Evolutionary conservation across 2,113 vertebrate species (phyloP).

Genomic region (Ariopsis seemanni): DNA sequence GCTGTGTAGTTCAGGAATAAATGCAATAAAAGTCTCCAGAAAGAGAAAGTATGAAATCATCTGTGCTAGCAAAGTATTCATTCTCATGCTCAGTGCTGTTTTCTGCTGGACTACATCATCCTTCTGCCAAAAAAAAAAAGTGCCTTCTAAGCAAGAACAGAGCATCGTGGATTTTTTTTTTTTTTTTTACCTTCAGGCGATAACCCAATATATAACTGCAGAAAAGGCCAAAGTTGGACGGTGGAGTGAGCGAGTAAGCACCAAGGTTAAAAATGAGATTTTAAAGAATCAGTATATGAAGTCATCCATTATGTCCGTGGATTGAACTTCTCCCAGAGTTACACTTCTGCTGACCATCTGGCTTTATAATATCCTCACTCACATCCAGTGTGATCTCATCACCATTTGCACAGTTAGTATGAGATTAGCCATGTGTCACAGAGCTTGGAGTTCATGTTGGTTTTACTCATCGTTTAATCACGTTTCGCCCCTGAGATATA

Average conservation of each 20-base stretch:
- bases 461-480: slow-evolving; percentile 36
- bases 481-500: background rate
- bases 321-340: background rate
- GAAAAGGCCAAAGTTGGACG: slow-evolving; percentile 17
- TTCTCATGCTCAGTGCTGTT: background rate
- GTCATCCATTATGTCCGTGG: background rate
- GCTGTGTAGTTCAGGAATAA: background rate
- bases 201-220: background rate
- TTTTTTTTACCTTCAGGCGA: background rate
- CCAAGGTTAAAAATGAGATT: background rate
- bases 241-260: background rate
- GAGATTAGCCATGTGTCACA: slow-evolving; percentile 32
- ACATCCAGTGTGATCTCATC: slow-evolving; percentile 24
- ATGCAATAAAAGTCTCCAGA: background rate
- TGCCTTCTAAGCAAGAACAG: slow-evolving; percentile 10
- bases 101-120: background rate
- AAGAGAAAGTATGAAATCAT: background rate
- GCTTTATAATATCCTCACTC: slow-evolving; percentile 11
- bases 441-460: slow-evolving; percentile 13
- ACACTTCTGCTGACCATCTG: slow-evolving; percentile 1
- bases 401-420: slow-evolving; percentile 5
- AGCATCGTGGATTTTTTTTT: background rate
- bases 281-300: slow-evolving; percentile 1
- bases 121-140: background rate
- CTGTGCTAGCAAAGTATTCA: background rate